These are phyloP conservation scores for Dendrolimus pini DNA, from an alignment of 2,888 invertebrate genomes.

Conservation along the genomic window DNA sequence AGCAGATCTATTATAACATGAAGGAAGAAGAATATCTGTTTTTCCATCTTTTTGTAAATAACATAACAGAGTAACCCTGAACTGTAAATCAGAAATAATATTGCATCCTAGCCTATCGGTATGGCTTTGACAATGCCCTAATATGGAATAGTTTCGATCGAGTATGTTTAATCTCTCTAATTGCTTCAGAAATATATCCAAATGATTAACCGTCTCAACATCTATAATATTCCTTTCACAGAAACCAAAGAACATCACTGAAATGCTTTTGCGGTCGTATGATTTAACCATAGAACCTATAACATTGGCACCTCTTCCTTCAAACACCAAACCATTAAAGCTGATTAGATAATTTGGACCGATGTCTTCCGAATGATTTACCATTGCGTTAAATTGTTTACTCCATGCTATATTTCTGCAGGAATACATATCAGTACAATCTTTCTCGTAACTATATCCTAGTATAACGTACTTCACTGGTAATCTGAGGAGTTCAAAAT, in stretches of 20 bases:
- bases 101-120: no score
- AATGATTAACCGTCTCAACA: constrained; percentile 36
- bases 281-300: constrained; percentile 39
- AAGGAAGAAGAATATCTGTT: no score
- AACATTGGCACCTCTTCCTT: constrained; percentile 56
- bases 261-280: constrained; percentile 39
- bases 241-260: constrained; percentile 56
- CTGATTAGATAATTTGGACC: constrained; percentile 57
- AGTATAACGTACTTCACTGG: constrained; percentile 46
- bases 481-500: constrained; percentile 28
- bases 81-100: no score
- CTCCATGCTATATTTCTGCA: constrained; percentile 19
- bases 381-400: constrained; percentile 37
- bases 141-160: constrained; percentile 32
- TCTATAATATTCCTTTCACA: constrained; percentile 29
- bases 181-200: constrained; percentile 34
- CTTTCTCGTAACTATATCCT: constrained; percentile 41
- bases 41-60: no score
- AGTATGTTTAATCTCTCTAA: constrained; percentile 36
- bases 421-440: constrained; percentile 24
- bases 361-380: constrained; percentile 42
- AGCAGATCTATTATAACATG: no score
- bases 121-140: constrained; percentile 41
- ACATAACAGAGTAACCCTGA: no score
- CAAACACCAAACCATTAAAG: constrained; percentile 50